phyloP scores from a whole-genome alignment of 2,888 invertebrate genomes.

The Drosophila lacicola region DNA sequence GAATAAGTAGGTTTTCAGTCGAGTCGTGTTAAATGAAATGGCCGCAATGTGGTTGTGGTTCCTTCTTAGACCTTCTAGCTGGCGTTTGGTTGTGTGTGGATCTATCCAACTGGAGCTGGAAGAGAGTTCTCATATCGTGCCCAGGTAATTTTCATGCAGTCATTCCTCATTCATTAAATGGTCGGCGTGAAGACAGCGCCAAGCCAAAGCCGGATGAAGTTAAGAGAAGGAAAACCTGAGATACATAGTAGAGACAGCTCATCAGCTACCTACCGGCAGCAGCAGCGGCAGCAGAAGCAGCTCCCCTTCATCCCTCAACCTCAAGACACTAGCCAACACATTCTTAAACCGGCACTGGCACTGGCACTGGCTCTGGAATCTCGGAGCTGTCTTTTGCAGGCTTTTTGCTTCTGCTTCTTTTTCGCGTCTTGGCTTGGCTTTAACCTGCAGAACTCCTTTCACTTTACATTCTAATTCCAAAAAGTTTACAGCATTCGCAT shows the following conservation, averaged over 20 bases:
- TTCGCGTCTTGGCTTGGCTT: conserved; percentile 48
- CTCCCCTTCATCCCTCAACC: conserved; percentile 1
- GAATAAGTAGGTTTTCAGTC: not conserved
- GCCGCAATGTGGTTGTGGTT: not conserved
- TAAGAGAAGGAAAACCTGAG: conserved; percentile 1
- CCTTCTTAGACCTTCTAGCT: not conserved
- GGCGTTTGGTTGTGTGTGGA: conserved; percentile 5
- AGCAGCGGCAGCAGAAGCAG: not conserved
- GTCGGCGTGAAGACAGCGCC: conserved; percentile 10
- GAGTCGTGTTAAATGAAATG: not conserved
- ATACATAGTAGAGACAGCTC: conserved; percentile 3
- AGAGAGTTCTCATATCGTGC: conserved; percentile 41
- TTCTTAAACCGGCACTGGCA: conserved; percentile 21
- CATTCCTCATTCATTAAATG: conserved; percentile 68
- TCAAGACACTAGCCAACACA: not conserved
- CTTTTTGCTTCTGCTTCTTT: conserved; percentile 2
- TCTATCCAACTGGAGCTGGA: conserved; percentile 8
- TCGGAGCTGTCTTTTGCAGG: conserved; percentile 9
- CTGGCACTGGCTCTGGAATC: conserved; percentile 19
- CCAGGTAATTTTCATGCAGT: conserved; percentile 55
- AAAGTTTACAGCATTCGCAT: conserved; percentile 72
- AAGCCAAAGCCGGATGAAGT: conserved; percentile 4
- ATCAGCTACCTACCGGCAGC: not conserved
- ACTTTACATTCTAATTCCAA: conserved; percentile 79
- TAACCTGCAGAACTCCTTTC: conserved; percentile 80